A percentile compares a stretch with the other conserved stretches of the same genome.
phyloP scores from a whole-genome alignment of 2,797 vertebrate genomes.

The Typhlichthys eigenmanni region DNA sequence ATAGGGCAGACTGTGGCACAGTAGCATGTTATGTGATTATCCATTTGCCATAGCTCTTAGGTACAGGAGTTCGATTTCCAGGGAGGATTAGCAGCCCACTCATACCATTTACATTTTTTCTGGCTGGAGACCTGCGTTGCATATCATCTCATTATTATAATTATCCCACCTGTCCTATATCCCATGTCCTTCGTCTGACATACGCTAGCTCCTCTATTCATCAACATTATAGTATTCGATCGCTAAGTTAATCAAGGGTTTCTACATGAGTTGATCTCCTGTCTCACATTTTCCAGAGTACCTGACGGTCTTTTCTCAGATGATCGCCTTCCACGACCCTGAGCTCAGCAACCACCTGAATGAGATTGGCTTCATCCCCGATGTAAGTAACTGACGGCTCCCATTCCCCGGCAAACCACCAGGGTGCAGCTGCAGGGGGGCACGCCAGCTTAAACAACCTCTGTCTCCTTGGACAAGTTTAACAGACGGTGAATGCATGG shows the following conservation, averaged over 20 bases:
- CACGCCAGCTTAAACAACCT: constrained; percentile 1
- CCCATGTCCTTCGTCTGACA: too few relatives aligned
- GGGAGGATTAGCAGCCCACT: background rate
- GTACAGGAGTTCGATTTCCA: constrained; percentile 10
- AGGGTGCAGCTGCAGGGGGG: constrained; percentile 14
- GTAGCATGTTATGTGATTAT: constrained; percentile 11
- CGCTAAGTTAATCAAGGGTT: background rate
- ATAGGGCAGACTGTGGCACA: constrained; percentile 16
- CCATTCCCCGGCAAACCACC: constrained; percentile 18
- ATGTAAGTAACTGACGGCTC: constrained; percentile 82
- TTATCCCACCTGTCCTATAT: background rate
- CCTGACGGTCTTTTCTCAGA: constrained; percentile 97
- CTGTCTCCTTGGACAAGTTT: constrained; percentile 31
- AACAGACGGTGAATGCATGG: constrained; percentile 31
- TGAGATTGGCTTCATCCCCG: constrained; percentile 98
- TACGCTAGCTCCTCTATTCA: too few relatives aligned
- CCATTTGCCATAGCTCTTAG: constrained; percentile 5
- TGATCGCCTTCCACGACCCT: constrained; percentile 98
- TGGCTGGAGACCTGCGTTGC: background rate
- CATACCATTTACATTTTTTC: constrained; percentile 1
- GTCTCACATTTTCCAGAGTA: constrained; percentile 82
- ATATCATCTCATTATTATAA: background rate
- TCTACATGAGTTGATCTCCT: background rate
- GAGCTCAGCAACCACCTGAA: constrained; percentile 98
- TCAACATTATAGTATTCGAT: too few relatives aligned